phyloP scores from a whole-genome alignment of 2,113 vertebrate genomes.

The Prinia subflava region DNA sequence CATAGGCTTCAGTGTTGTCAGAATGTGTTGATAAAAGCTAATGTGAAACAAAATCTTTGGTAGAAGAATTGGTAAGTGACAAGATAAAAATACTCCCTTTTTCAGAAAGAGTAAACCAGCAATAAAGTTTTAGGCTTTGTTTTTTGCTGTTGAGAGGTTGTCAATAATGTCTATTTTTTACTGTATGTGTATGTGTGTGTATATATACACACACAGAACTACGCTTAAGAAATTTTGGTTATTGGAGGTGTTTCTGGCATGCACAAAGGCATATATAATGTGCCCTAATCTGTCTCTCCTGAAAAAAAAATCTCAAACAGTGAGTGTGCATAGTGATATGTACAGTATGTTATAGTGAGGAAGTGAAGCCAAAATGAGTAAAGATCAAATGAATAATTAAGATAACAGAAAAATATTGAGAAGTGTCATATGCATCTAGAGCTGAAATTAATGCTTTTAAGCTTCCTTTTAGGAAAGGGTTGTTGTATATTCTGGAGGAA shows the following conservation, averaged over 20 bases:
- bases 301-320: fast-evolving
- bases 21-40: neutral
- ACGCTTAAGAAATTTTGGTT: neutral
- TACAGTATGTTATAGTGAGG: neutral
- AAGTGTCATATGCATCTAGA: neutral
- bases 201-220: neutral
- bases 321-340: neutral
- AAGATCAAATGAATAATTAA: neutral
- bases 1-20: neutral
- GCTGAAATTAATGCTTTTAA: neutral
- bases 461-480: neutral
- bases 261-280: neutral
- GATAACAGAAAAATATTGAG: neutral
- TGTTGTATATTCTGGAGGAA: neutral
- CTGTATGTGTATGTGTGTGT: fast-evolving
- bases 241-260: neutral
- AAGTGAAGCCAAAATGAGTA: neutral
- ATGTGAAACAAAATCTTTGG: neutral
- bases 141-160: neutral
- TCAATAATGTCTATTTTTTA: neutral
- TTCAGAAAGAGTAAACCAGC: neutral
- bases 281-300: neutral
- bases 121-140: neutral
- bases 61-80: neutral
- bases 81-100: neutral